These are phyloP conservation scores for Clarias macrocephalus DNA, from an alignment of 2,113 vertebrate genomes.

Conservation along the genomic window DNA sequence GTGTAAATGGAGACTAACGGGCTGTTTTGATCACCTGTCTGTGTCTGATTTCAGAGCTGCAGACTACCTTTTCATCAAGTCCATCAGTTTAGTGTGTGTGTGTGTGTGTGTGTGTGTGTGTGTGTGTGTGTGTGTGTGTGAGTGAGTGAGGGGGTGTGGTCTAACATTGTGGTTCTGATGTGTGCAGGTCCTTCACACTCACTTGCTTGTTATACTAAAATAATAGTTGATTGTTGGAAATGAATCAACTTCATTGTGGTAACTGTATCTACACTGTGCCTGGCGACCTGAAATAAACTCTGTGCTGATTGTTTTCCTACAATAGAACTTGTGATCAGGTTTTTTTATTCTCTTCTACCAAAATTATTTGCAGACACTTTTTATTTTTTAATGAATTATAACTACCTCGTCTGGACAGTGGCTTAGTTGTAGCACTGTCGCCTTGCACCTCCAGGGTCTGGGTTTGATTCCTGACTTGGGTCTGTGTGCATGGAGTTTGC, in stretches of 20 bases:
- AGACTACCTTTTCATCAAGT: constrained; percentile 65
- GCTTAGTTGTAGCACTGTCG: too few relatives aligned
- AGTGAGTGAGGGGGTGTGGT: constrained; percentile 36
- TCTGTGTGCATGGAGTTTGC: too few relatives aligned
- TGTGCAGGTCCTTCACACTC: constrained; percentile 21
- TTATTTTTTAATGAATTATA: neutral
- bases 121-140: too few relatives aligned
- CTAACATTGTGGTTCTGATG: constrained; percentile 32
- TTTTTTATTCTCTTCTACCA: neutral
- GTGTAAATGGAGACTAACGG: constrained; percentile 66
- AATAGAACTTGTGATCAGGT: neutral
- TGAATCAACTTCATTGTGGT: neutral
- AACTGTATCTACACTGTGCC: neutral
- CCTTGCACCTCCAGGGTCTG: too few relatives aligned
- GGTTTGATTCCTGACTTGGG: too few relatives aligned
- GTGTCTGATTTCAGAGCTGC: constrained; percentile 67
- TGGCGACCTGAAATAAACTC: neutral
- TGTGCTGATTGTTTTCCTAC: neutral
- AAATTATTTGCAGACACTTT: neutral
- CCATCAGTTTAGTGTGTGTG: constrained; percentile 16
- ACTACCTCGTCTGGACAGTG: too few relatives aligned
- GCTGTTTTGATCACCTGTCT: constrained; percentile 79
- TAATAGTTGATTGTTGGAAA: neutral
- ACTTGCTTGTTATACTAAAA: neutral
- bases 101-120: neutral